phyloP scores from a whole-genome alignment of 2,888 invertebrate genomes.

The Labia minor region DNA sequence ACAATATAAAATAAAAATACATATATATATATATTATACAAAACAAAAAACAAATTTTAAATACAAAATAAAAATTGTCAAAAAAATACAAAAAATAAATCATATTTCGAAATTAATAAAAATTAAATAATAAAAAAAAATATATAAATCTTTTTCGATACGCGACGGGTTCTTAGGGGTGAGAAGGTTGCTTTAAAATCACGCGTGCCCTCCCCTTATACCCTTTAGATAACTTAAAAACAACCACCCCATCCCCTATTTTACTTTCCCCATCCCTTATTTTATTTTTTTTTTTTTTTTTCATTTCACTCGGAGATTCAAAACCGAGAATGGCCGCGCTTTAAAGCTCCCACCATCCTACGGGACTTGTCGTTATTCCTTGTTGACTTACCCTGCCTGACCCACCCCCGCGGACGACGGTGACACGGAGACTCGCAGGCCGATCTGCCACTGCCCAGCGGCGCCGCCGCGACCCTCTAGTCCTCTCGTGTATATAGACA shows the following conservation, averaged over 20 bases:
- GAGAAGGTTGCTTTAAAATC: background rate
- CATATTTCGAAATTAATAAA: background rate
- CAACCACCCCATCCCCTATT: no score
- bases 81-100: background rate
- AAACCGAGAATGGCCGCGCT: no score
- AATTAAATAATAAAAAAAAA: background rate
- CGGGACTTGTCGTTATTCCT: background rate
- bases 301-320: no score
- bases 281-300: no score
- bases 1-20: background rate
- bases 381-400: background rate
- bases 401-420: no score
- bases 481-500: background rate
- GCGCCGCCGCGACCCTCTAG: slow-evolving; percentile 1
- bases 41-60: background rate
- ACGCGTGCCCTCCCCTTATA: background rate
- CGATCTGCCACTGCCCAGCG: slow-evolving; percentile 7
- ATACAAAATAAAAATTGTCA: background rate
- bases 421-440: background rate
- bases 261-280: no score
- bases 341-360: background rate
- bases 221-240: background rate
- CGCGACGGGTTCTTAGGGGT: background rate
- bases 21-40: background rate
- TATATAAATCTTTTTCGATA: background rate